Evolutionary conservation across 2,888 invertebrate genomes (phyloP), one percentile per base, ranked within the genome.

Genomic region (Galeopsomyia nigrocyanea): DNA sequence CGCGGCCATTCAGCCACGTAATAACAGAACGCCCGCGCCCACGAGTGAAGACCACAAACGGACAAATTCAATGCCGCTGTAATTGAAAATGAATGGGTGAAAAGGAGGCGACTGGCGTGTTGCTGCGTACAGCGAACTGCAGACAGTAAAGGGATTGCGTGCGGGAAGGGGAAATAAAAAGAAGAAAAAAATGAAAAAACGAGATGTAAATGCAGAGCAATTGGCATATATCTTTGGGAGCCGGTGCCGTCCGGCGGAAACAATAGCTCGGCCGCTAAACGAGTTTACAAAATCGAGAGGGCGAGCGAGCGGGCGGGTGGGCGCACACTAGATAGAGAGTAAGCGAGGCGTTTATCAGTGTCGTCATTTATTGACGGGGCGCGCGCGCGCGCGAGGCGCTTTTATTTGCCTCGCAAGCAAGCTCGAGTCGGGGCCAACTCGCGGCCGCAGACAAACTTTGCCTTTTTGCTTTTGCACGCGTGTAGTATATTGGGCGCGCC

Each of bases 291-390:
- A 70, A 75, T 55, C 56, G 68, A 71, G 71, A 56, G 62, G 17
- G 50, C 21, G 56, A 14, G 58, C n/a, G 53, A 47, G 53, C 10
- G 46, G 60, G 60, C 21, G 39, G 63, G 65, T 53, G 62, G 17
- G 56, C 16, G 26, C 16, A 26, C 5, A 2, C 26, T 14, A 49
- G 9, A 46, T 46, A 57, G 67, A 64, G 56, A 16, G 26, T 22
- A 14, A 46, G 31, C 64, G 66, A 50, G 50, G 64, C 77, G 71
- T 77, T 77, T 74, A 77, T 77, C 77, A 77, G 75, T 76, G 76
- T 76, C 77, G 71, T 76, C 74, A 76, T 77, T 77, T 75, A 77
- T 77, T 76, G 76, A 76, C 71, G 68, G 62, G 51, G 49, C 57
- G 22, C 31, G 57, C 21, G 6, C n/a, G n/a, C 16, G 26, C 3